Conservation (phyloP, 2,888 invertebrate genomes). For the Hyposoter dolosus region DNA sequence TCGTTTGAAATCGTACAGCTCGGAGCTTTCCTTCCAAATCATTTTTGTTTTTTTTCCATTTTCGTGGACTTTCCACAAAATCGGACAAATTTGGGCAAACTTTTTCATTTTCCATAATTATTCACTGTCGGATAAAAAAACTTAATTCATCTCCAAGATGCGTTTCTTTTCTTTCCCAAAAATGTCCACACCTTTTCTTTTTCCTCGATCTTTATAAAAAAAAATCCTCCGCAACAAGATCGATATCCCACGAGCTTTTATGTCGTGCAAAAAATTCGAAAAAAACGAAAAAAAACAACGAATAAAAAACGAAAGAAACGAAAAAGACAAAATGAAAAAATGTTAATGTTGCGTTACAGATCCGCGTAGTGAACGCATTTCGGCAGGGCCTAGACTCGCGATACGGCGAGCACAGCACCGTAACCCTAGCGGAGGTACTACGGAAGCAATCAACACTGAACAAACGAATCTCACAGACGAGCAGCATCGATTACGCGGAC, state of each 20-base stretch:
- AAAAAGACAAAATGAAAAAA: constrained; percentile 30
- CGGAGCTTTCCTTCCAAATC: not conserved
- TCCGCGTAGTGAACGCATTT: constrained; percentile 99
- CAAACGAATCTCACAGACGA: constrained; percentile 96
- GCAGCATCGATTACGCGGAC: constrained; percentile 96
- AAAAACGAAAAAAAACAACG: constrained; percentile 22
- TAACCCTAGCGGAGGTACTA: constrained; percentile 96
- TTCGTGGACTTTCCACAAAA: not conserved
- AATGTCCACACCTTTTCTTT: not conserved
- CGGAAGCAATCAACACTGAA: constrained; percentile 97
- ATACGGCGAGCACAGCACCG: constrained; percentile 96
- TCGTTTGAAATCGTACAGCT: not conserved
- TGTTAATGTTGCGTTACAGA: constrained; percentile 89
- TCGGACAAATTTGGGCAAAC: not conserved
- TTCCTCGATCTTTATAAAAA: too few species aligned
- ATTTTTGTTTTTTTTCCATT: not conserved
- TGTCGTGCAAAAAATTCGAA: not conserved
- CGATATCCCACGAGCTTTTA: not conserved
- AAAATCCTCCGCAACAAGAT: not conserved
- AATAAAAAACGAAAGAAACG: not conserved
- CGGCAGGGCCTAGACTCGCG: constrained; percentile 98
- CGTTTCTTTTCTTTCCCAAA: not conserved
- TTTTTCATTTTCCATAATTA: not conserved
- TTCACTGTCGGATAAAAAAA: not conserved
- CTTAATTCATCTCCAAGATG: not conserved